Evolutionary conservation across 2,888 invertebrate species (phyloP), one percentile per base, ranked within the genome.

Genomic region (Parascotia fuliginaria): DNA sequence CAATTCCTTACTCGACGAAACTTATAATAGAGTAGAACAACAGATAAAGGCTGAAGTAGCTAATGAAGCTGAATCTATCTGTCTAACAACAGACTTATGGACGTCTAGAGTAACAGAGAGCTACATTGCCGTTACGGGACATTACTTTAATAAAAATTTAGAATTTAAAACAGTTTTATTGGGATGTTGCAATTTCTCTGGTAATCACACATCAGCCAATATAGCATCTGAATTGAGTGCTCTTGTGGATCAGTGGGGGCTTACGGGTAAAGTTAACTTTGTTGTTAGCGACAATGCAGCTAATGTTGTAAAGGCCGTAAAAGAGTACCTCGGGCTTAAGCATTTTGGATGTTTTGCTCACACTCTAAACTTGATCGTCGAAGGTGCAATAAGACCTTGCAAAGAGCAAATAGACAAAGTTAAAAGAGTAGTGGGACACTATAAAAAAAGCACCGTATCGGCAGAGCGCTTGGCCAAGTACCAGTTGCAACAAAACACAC

Each of bases 51-150:
- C 29, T 16, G 19, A 19, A 31, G 19, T 31, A n/a, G 11, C 28
- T 11, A 1, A n/a, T 13, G 29, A 40, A 24, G 27, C 24, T 3
- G 3, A 42, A n/a, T 11, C 32, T 9, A 34, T 42, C 9, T 42
- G 34, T 15, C 14, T 34, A 14, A 33, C 42, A n/a, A n/a, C 12
- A 19, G 31, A 37, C 13, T 15, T 7, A 32, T 29, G 28, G 32
- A 28, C 41, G 11, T 41, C 41, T 16, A 3, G 24, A 12, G 22
- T 9, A 1, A 37, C 37, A 11, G 34, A 34, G n/a, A n/a, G 9
- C 4, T 34, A 16, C 16, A 34, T 34, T 34, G 50, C 50, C 3
- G 12, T 50, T 2, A 49, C 43, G 0, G 49, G 49, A 4, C 49
- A 49, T 11, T 49, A 43, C 11, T 16, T 49, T n/a, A 49, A 16